Conservation (phyloP, 2,113 vertebrate species). For the Dinomys branickii region DNA sequence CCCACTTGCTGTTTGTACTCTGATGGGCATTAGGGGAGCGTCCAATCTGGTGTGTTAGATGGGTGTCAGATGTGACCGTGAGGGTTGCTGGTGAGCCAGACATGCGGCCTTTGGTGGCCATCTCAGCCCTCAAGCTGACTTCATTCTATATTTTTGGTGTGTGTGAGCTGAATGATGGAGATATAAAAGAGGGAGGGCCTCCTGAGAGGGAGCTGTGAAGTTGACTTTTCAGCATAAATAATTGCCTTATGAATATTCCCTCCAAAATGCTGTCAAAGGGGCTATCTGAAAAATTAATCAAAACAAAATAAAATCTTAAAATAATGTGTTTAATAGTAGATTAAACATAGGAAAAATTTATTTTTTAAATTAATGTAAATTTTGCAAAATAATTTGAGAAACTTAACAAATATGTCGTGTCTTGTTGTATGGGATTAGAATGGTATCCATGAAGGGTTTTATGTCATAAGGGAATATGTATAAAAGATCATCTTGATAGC, state of each 20-base stretch:
- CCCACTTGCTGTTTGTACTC: neutral
- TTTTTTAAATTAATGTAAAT: neutral
- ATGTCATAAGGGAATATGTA: neutral
- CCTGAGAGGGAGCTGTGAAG: neutral
- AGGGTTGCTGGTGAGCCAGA: neutral
- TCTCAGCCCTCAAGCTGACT: conserved; percentile 41
- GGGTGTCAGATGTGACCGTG: neutral
- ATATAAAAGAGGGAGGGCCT: conserved; percentile 54
- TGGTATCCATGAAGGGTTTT: neutral
- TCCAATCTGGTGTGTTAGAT: neutral
- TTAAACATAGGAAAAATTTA: neutral
- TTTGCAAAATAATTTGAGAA: conserved; percentile 52
- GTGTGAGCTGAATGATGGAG: neutral
- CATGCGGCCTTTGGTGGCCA: neutral
- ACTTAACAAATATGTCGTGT: neutral
- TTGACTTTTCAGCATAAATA: conserved; percentile 29
- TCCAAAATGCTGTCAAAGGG: conserved; percentile 12
- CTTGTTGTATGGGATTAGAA: neutral
- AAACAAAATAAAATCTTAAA: neutral
- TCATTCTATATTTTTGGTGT: conserved; percentile 26
- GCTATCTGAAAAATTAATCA: conserved; percentile 16
- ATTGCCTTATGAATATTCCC: conserved; percentile 38
- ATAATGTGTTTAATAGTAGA: neutral
- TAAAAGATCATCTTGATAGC: neutral
- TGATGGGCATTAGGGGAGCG: neutral